Percentiles rank a stretch among this genome's conserved stretches.
Evolutionary conservation across 2,113 vertebrate genomes (phyloP).

Genomic region (Platysternon megacephalum): DNA sequence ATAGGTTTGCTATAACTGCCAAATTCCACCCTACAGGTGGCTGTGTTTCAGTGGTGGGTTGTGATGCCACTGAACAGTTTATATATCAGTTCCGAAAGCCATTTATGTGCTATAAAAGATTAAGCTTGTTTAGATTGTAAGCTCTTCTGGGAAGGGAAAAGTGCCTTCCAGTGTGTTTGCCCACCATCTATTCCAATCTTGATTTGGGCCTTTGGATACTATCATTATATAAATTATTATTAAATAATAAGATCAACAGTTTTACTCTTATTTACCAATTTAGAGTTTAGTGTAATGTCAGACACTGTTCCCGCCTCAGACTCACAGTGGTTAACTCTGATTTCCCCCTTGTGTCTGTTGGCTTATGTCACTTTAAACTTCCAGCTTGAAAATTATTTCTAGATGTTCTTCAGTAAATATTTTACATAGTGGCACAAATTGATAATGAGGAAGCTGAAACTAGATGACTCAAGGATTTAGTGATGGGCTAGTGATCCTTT

Average conservation of each 20-base stretch:
- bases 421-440: conserved; percentile 23
- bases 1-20: not conserved
- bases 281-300: conserved; percentile 43
- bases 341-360: not conserved
- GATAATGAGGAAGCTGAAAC: conserved; percentile 32
- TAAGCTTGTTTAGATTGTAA: not conserved
- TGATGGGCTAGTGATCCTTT: conserved; percentile 19
- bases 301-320: not conserved
- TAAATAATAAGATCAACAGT: not conserved
- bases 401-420: conserved; percentile 20
- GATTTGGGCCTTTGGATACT: not conserved
- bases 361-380: conserved; percentile 13
- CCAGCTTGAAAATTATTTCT: not conserved
- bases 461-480: conserved; percentile 31
- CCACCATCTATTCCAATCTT: not conserved
- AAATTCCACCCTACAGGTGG: not conserved
- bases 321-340: not conserved
- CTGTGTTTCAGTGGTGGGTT: not conserved
- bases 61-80: not conserved
- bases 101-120: not conserved
- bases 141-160: not conserved
- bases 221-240: not conserved
- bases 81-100: not conserved
- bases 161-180: not conserved
- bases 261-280: not conserved